Evolutionary conservation across 2,113 vertebrate genomes (phyloP), one percentile per base, ranked within the genome.

Genomic region (Monopterus albus): DNA sequence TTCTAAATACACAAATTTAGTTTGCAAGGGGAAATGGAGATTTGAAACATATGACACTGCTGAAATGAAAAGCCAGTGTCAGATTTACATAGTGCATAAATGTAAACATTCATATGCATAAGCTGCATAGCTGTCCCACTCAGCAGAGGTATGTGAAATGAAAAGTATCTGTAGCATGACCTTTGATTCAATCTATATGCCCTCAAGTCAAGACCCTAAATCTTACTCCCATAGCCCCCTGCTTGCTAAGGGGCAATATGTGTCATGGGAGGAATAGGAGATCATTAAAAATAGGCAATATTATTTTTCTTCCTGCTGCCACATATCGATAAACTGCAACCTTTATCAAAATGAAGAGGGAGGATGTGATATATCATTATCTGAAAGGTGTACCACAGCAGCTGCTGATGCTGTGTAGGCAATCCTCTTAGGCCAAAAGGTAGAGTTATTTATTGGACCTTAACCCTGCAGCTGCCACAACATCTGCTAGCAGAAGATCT

Each of bases 351-450:
- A 89, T 85, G 83, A 82, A 82, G 79, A 85, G 61, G 55, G 40
- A 63, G 76, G 45, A 68, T 6, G 79, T 64, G 62, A 90, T 91
- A 90, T 88, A 90, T 92, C 89, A 92, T 79, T 52, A 71, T 80
- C 69, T 82, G 79, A 88, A 88, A 83, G 84, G 81, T 74, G 45
- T 31, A 56, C 49, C 29, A 10, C 72, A 61, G 72, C 70, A 53
- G 66, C 73, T 72, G 61, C 74, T 25, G 72, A 79, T 88, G 83
- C 82, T 84, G 87, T 79, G 76, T 82, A 73, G 77, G 86, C 87
- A 90, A 91, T 91, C 86, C 87, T 93, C 86, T 89, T 86, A 91
- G 85, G 79, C 81, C 80, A 80, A 79, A 87, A 89, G 79, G 89
- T 83, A 78, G 59, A 9, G 49, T 89, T 68, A 57, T 69, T 88